A percentile compares a stretch with the other conserved stretches of the same genome.
Conservation (phyloP, 1,140 invertebrate genomes). For the Drosophila pseudoananassae region DNA sequence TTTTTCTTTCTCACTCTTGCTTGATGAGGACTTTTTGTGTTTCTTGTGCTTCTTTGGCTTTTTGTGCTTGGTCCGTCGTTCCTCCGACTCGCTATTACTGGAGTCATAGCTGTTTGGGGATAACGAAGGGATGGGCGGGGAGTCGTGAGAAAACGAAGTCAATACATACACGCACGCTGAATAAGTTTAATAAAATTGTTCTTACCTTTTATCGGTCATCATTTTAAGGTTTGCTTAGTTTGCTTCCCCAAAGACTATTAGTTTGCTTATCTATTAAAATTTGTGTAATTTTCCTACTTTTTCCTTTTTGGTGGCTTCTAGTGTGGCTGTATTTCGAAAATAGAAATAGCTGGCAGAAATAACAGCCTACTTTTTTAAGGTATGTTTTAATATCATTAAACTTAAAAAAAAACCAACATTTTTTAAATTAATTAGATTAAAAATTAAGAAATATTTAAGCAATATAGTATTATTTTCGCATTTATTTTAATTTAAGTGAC, state of each 20-base stretch:
- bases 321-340: neutral
- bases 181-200: constrained; percentile 3
- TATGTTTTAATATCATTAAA: neutral
- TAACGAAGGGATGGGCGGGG: constrained; percentile 7
- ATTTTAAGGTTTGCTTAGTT: constrained; percentile 20
- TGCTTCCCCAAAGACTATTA: neutral
- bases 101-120: constrained; percentile 59
- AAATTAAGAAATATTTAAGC: too few relatives aligned
- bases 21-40: constrained; percentile 84
- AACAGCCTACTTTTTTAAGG: neutral
- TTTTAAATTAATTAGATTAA: too few relatives aligned
- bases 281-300: constrained; percentile 3
- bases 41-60: constrained; percentile 86
- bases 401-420: too few relatives aligned
- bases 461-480: neutral
- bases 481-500: constrained; percentile 12
- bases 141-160: constrained; percentile 5
- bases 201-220: constrained; percentile 77
- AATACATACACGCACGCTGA: constrained; percentile 28
- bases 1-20: constrained; percentile 54
- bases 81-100: constrained; percentile 66
- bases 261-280: neutral
- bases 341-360: neutral
- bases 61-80: constrained; percentile 70
- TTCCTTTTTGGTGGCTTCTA: neutral